Evolutionary conservation across 2,113 vertebrate genomes (phyloP), one percentile per base, ranked within the genome.

Genomic region (Corvus hawaiiensis): DNA sequence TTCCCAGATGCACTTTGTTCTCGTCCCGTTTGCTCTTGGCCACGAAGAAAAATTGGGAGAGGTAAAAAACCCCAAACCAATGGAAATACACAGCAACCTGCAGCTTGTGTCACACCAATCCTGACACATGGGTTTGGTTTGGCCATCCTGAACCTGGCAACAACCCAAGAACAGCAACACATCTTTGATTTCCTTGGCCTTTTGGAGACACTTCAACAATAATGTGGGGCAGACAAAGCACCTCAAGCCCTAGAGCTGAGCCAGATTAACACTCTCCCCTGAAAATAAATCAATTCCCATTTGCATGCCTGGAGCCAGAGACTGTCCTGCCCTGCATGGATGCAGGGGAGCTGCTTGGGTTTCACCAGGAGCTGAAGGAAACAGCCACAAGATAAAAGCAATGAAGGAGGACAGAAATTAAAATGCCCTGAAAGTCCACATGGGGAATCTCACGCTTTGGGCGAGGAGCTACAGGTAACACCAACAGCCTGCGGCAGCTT

Each of bases 11-110:
- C 2, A 4, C n/a, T 74, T 76, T 79, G 18, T 48, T 69, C 81
- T 49, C 0, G 0, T 46, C 75, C 67, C 0, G 0, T 46, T 74
- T 4, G 1, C 76, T 39, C 37, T 32, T 16, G 21, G 63, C 28
- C 71, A 77, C 21, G 19, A 46, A 73, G 16, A 23, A 44, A 48
- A 68, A 39, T 2, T 4, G 7, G 3, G 23, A 28, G 30, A 83
- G 10, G 16, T 27, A 16, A 86, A 66, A 58, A 33, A 19, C 1
- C 13, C 28, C 56, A 54, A 68, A n/a, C 2, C 0, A 6, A 32
- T 43, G 21, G 67, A 43, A 95, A 79, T 0, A 1, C 22, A 8
- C 22, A 39, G 33, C 37, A 52, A 61, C 14, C 54, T 24, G 18
- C 54, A 61, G 46, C 32, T 3, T 0, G 20, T 2, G 1, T 26